Percentiles rank a stretch among this genome's conserved stretches.
These are phyloP conservation scores for Eulemur coronatus DNA, from an alignment of 2,797 vertebrate genomes.

Conservation along the genomic window DNA sequence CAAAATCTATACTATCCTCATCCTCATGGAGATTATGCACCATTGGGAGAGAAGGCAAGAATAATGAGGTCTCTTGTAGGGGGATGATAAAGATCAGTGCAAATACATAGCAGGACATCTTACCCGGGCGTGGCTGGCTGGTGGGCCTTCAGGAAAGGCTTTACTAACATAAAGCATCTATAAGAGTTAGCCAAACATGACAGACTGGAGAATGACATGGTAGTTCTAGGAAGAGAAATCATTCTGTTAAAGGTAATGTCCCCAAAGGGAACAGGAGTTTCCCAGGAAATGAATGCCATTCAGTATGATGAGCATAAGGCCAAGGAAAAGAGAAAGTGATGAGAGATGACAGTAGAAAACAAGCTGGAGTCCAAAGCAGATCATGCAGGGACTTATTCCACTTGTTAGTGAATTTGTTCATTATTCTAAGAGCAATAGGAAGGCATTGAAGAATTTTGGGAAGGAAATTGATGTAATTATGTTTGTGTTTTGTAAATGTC, in stretches of 20 bases:
- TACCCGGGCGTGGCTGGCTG: background rate
- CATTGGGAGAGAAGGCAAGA: background rate
- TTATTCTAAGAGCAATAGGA: background rate
- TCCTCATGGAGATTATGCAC: background rate
- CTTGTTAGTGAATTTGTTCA: background rate
- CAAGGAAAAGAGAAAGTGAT: background rate
- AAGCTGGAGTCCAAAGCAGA: background rate
- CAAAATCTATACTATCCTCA: background rate
- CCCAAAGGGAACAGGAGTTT: background rate
- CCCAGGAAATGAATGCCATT: background rate
- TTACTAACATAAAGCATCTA: background rate
- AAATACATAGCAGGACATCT: background rate
- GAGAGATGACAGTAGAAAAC: background rate
- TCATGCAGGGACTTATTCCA: background rate
- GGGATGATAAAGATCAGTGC: background rate
- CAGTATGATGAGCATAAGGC: background rate
- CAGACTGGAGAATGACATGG: background rate
- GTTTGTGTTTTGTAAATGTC: background rate
- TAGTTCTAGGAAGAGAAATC: background rate
- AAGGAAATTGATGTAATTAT: background rate
- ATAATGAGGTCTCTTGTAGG: fast-evolving
- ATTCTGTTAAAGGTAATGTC: background rate
- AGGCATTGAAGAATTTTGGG: background rate
- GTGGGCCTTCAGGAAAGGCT: background rate
- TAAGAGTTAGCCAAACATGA: background rate